Base-by-base conservation (phyloP, 2,797 vertebrate genomes). In the Arremon brunneinucha region DNA sequence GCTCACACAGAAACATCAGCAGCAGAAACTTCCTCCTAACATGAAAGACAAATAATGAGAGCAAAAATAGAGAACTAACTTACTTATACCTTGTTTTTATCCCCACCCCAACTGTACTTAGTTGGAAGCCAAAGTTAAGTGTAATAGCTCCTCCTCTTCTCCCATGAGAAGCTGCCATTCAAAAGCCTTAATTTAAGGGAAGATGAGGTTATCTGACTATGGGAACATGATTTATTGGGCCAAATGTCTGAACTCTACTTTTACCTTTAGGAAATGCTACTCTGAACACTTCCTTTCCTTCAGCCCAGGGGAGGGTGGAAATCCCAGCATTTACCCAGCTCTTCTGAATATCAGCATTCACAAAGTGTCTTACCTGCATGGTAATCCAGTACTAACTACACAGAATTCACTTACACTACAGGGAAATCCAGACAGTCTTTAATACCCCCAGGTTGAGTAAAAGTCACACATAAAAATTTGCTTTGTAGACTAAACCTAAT, bases 311-410 rank as follows among this genome's bases (percentile, higher is more conserved):
- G 37, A 50, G 8, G 21, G 23, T 60, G 75, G 64, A 88, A 91
- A 37, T 65, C 55, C 32, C 27, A 77, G 62, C 80, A 57, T 32
- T 64, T 50, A 46, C 5, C 28, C 46, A 85, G 49, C 47, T 74
- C 76, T 83, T 89, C 71, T 50, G 6, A 88, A 79, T 92, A 87
- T 5, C 46, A 93, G 50, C 87, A 87, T 76, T 96, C 76, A 89
- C 70, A 84, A 95, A 85, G 80, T 44, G 41, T 56, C 46, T 55
- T 65, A 82, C 67, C 68, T 37, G 77, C 46, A 55, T 1, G 16
- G 60, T 63, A 76, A 76, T 37, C 74, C 18, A 84, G 67, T 47
- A 92, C 53, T 39, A 65, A 69, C 49, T 32, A 35, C 50, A 74
- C 43, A 88, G 69, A 76, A 75, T 53, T 76, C 75, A 53, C 49